A percentile compares a stretch with the other conserved stretches of the same genome.
Conservation (phyloP, 1,140 invertebrate genomes). For the Sycophaga agraensis region DNA sequence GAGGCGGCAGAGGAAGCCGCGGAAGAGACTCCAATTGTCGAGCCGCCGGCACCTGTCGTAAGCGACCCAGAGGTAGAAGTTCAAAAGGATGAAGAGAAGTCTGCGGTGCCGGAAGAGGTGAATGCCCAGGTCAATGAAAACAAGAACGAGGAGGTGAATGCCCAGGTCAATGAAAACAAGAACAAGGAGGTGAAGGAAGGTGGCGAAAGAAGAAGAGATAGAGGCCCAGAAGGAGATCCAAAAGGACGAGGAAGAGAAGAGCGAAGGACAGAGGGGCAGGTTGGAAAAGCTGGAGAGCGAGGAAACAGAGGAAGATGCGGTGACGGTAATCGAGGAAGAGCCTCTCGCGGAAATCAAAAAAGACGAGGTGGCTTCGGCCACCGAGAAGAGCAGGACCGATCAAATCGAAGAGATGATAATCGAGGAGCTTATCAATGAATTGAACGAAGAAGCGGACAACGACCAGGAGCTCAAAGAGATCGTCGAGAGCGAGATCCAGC, state of each 20-base stretch:
- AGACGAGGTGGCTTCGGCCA: not conserved
- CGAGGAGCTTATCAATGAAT: slow-evolving; percentile 21
- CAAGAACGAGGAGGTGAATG: not conserved
- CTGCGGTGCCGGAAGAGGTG: not conserved
- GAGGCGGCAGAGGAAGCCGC: not conserved
- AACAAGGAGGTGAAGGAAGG: not conserved
- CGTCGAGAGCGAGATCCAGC: not conserved
- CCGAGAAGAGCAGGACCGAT: not conserved
- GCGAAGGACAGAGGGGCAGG: no score
- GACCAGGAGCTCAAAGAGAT: slow-evolving; percentile 27
- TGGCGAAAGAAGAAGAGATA: not conserved
- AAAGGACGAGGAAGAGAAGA: not conserved
- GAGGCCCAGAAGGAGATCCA: not conserved
- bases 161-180: not conserved
- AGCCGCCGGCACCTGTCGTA: no score
- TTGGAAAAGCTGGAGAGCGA: not conserved
- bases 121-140: not conserved
- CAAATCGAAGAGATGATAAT: slow-evolving; percentile 24
- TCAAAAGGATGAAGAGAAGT: no score
- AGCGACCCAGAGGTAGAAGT: no score
- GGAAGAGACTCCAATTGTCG: not conserved
- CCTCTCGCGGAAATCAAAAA: not conserved
- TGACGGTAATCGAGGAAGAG: no score
- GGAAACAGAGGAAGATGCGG: slow-evolving; percentile 21
- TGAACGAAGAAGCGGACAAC: slow-evolving; percentile 21